Base-by-base conservation (phyloP, 2,113 vertebrate species). In the Motacilla alba region DNA sequence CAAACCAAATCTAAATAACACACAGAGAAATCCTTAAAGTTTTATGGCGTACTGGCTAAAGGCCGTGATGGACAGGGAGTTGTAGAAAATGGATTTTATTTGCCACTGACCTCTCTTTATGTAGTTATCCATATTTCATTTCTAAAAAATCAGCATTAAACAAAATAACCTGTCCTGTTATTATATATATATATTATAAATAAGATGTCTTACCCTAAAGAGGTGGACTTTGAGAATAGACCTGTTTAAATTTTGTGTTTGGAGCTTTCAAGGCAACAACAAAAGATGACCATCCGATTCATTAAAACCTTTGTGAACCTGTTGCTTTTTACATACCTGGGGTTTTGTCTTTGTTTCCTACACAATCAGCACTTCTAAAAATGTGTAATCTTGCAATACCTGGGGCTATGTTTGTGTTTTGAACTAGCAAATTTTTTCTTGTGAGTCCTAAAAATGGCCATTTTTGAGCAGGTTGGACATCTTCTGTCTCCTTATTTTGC, bases 91-190 rank as follows among this genome's bases (percentile, higher is more conserved):
- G 9, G 18, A 15, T 64, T 80, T 66, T 35, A 19, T 83, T 52
- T 58, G 21, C 15, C 31, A 50, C 17, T 62, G 30, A 50, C 60
- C 2, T 26, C 8, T n/a, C 33, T 67, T 70, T 81, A 26, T 75
- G 15, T 44, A 56, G 19, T 13, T 68, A 44, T 6, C 2, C 9
- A 4, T 24, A 24, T n/a, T 59, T 78, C 1, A 46, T 76, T 62
- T 8, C 12, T 2, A 15, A 37, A 56, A 31, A 56, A 49, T 5
- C 8, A 35, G 26, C 13, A 21, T 31, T 33, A 53, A 33, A 5
- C 8, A 11, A 27, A 31, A 4, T 9, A 18, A 28, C 10, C 1
- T 4, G 4, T 15, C 10, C 2, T 30, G 1, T 35, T 82, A 1
- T 41, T 74, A 21, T 47, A 13, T 6, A 11, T 5, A 10, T 6